These are phyloP conservation scores for Epinotia ramella DNA, from an alignment of 2,888 invertebrate genomes.

Conservation along the genomic window DNA sequence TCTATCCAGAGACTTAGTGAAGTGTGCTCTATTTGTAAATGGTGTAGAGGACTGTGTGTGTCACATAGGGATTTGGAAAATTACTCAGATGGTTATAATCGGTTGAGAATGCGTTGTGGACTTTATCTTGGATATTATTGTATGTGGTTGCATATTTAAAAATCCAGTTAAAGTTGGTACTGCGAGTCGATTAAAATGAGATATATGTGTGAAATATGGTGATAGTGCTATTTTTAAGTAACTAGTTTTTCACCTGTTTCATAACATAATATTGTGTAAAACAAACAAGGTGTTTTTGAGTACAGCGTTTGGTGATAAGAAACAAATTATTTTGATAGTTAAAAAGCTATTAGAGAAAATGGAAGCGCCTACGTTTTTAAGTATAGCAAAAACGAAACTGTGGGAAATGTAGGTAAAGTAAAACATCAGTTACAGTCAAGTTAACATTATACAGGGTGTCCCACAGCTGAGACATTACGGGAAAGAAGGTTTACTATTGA, in stretches of 20 bases:
- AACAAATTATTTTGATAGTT: slow-evolving; percentile 13
- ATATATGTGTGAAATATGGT: no score
- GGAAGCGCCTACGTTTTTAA: slow-evolving; percentile 1
- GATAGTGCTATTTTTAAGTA: background rate
- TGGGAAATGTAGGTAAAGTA: background rate
- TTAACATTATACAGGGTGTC: no score
- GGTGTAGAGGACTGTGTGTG: background rate
- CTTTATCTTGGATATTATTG: background rate
- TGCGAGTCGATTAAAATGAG: background rate
- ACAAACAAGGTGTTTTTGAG: background rate
- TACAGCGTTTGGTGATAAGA: background rate
- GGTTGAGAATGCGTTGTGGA: slow-evolving; percentile 1
- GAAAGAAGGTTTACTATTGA: no score
- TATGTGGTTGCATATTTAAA: background rate
- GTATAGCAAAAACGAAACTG: background rate
- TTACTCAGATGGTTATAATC: background rate
- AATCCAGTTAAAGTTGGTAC: background rate
- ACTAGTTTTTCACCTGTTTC: background rate
- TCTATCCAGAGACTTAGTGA: slow-evolving; percentile 2
- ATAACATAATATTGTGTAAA: slow-evolving; percentile 1
- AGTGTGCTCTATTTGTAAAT: slow-evolving; percentile 25
- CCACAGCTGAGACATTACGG: no score
- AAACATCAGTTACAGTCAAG: no score
- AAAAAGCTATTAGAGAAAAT: slow-evolving; percentile 5
- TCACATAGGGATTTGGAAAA: background rate